Evolutionary conservation across 2,113 vertebrate genomes (phyloP).

Genomic region (Aegithalos caudatus): DNA sequence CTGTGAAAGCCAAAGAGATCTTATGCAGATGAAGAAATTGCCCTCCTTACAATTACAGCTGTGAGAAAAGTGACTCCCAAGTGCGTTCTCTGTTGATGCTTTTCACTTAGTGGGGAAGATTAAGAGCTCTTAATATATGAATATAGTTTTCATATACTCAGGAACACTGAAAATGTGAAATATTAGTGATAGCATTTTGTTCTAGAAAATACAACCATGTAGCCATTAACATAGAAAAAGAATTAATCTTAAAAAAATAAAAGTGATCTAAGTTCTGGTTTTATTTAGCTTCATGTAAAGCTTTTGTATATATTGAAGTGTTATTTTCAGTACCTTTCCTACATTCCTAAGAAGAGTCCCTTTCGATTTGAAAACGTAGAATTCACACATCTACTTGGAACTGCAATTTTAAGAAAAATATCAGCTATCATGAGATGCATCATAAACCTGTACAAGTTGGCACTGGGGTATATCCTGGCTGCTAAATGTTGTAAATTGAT

Average conservation of each 20-base stretch:
- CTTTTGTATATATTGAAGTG: background rate
- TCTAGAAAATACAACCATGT: background rate
- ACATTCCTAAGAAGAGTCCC: background rate
- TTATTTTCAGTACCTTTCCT: background rate
- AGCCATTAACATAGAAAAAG: background rate
- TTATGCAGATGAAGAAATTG: background rate
- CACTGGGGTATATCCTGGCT: background rate
- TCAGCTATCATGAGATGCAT: background rate
- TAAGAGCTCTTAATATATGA: background rate
- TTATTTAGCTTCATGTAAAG: background rate
- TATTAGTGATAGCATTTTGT: background rate
- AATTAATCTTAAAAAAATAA: background rate
- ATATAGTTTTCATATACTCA: background rate
- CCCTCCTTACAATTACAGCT: background rate
- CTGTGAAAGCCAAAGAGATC: background rate
- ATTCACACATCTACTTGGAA: slow-evolving; percentile 32
- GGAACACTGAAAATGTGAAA: background rate
- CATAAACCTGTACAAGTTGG: background rate
- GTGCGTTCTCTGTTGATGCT: background rate
- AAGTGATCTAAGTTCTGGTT: background rate
- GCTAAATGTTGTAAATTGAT: slow-evolving; percentile 1
- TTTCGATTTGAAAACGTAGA: background rate
- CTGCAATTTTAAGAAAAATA: slow-evolving; percentile 5
- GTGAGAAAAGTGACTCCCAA: background rate
- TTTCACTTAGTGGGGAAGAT: background rate